Evolutionary conservation across 2,797 vertebrate genomes (phyloP).

Genomic region (Intellagama lesueurii): DNA sequence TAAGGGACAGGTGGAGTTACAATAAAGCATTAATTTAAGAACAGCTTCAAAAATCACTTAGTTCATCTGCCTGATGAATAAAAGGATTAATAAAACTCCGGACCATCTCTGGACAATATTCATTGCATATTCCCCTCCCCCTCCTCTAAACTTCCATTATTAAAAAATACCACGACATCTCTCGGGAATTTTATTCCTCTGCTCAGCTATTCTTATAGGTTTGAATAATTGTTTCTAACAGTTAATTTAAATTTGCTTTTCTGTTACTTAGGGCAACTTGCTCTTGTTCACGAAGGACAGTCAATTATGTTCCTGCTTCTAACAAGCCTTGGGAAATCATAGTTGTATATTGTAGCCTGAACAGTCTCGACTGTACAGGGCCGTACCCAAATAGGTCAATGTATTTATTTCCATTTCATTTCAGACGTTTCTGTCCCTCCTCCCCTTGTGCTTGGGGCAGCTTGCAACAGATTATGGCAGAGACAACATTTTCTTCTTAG

Average conservation of each 20-base stretch:
- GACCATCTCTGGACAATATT: neutral
- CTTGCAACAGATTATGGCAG: conserved; percentile 3
- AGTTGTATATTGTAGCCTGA: neutral
- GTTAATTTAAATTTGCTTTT: conserved; percentile 44
- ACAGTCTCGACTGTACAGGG: neutral
- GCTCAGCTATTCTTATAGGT: conserved; percentile 22
- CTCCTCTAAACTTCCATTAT: neutral
- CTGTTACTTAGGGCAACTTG: conserved; percentile 31
- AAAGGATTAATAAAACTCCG: conserved; percentile 18
- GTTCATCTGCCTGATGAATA: neutral
- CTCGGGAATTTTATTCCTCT: conserved; percentile 20
- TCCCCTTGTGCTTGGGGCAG: neutral
- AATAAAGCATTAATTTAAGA: neutral
- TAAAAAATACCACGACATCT: conserved; percentile 1
- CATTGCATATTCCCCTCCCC: neutral
- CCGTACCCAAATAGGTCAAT: conserved; percentile 9
- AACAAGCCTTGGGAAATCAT: neutral
- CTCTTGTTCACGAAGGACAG: conserved; percentile 11
- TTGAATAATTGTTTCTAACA: conserved; percentile 37
- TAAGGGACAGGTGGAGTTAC: neutral
- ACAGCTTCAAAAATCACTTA: conserved; percentile 10
- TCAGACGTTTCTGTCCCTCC: conserved; percentile 1
- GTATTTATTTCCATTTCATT: conserved; percentile 8
- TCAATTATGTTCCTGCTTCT: conserved; percentile 43
- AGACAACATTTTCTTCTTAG: neutral